Conservation (phyloP, 2,888 invertebrate species). For the Therioaphis trifolii region DNA sequence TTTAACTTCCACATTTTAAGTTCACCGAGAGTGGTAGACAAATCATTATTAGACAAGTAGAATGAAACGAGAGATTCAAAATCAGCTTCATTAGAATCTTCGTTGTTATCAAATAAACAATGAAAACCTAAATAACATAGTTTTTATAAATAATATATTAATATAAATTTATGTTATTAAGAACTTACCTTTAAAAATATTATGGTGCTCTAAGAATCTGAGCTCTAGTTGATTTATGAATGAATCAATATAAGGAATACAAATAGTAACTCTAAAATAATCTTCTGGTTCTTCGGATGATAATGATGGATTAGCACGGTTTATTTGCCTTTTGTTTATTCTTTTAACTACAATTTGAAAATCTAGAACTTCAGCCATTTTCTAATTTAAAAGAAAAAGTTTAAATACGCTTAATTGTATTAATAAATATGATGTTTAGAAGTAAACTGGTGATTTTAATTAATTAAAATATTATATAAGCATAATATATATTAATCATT, state of each 20-base stretch:
- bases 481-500: not conserved
- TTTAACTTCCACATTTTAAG: conserved; percentile 31
- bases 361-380: conserved; percentile 3
- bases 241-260: conserved; percentile 19
- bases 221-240: conserved; percentile 11
- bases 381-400: not conserved
- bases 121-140: not conserved
- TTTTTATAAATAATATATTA: not conserved
- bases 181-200: conserved; percentile 14
- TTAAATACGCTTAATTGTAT: not conserved
- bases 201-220: conserved; percentile 10
- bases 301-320: conserved; percentile 13
- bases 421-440: not conserved
- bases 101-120: conserved; percentile 17
- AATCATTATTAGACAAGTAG: not conserved
- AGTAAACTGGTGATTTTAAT: not conserved
- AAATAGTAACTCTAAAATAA: conserved; percentile 20
- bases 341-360: conserved; percentile 6
- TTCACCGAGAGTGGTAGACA: not conserved
- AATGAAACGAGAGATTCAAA: conserved; percentile 35
- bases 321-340: conserved; percentile 9
- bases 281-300: not conserved
- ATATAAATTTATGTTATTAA: not conserved
- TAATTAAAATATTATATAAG: not conserved
- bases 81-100: conserved; percentile 10